Evolutionary conservation across 2,888 invertebrate species (phyloP), one percentile per base, ranked within the genome.

Genomic region (Tethea ocularis): DNA sequence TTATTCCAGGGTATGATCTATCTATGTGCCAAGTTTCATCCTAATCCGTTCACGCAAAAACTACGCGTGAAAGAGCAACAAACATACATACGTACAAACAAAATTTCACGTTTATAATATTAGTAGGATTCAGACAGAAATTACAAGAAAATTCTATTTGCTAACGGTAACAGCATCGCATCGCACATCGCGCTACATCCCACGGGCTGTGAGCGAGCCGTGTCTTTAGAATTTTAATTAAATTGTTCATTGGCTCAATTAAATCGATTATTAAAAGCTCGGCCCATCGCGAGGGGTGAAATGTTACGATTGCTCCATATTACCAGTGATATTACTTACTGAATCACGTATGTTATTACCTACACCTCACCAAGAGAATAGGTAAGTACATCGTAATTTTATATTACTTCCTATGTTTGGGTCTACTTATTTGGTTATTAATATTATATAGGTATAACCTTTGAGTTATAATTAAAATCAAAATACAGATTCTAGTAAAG

Each of bases 201-300:
- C 77, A 72, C 77, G 75, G 71, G 74, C 72, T 71, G 75, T 77
- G 72, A 75, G 74, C 77, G 72, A 75, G 74, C 72, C 76, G 76
- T 83, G 83, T 87, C 89, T 89, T 89, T 78, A 89, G 88, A 88
- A 89, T 88, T 89, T 89, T 89, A 89, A 90, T 90, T 88, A 89
- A 89, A 89, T 87, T 87, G 87, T 86, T 89, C 88, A 89, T 89
- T 90, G 89, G 88, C 88, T 89, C 86, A 87, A 89, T 89, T 86
- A 88, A 85, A 88, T 87, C 86, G 88, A 87, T 88, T 86, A 87
- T 86, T 84, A 83, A 83, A 85, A 82, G 72, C 69, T 69, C 64
- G 58, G 56, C 61, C 38, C 56, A 67, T 71, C 66, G 62, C 57
- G 64, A 53, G 71, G 66, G 72, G 67, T 71, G 72, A 75, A 73